phyloP scores from a whole-genome alignment of 2,113 vertebrate species.

The Gila orcuttii region DNA sequence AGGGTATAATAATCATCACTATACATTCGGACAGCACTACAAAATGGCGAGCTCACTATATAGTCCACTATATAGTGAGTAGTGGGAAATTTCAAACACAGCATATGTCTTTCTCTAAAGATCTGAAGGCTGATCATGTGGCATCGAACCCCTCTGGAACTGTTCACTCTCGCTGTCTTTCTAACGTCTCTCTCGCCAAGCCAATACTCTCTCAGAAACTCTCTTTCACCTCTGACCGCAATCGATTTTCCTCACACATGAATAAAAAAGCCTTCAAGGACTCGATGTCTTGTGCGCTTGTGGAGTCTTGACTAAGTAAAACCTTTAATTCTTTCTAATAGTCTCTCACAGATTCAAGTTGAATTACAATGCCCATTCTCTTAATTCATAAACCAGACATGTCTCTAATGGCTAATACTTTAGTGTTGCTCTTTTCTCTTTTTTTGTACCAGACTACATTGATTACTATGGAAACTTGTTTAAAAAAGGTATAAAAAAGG shows the following conservation, averaged over 20 bases:
- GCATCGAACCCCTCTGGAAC: not conserved
- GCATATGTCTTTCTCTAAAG: not conserved
- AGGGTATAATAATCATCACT: no score
- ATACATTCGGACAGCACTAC: no score
- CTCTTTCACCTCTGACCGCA: constrained; percentile 17
- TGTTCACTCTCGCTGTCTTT: constrained; percentile 14
- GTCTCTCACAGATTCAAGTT: not conserved
- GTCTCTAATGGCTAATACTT: not conserved
- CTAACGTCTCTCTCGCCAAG: not conserved
- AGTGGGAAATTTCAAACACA: no score
- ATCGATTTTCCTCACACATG: constrained; percentile 26
- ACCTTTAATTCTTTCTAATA: constrained; percentile 1
- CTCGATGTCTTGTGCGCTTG: not conserved
- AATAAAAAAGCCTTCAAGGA: not conserved
- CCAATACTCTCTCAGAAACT: not conserved
- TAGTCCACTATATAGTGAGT: no score
- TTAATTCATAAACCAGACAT: constrained; percentile 11
- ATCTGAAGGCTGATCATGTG: constrained; percentile 21
- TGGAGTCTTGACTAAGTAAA: not conserved
- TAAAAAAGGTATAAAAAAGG: no score
- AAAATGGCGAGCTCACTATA: no score
- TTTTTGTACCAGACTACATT: not conserved
- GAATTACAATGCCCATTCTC: constrained; percentile 2
- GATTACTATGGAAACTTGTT: not conserved
- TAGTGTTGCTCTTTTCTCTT: not conserved